Percentiles rank a stretch among this genome's conserved stretches.
Conservation (phyloP, 2,113 vertebrate genomes). For the Catharus fuscescens region DNA sequence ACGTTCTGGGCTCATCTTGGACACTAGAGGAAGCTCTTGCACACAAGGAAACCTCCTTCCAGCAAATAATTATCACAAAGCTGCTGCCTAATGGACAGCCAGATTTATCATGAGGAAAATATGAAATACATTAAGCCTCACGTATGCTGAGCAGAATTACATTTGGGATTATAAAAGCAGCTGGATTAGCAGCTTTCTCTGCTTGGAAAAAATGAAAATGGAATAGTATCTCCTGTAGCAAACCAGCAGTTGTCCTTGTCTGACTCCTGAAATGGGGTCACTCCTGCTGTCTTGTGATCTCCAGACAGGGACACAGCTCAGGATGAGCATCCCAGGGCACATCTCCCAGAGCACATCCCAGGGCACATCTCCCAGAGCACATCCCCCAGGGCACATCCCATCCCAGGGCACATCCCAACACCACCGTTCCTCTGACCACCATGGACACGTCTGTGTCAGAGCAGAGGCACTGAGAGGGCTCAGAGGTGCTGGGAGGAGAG, state of each 20-base stretch:
- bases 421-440: neutral
- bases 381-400: neutral
- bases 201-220: constrained; percentile 18
- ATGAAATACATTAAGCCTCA: constrained; percentile 24
- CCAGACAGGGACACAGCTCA: neutral
- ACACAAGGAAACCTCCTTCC: neutral
- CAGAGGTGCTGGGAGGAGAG: no score
- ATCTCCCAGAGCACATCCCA: neutral
- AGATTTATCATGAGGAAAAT: constrained; percentile 30
- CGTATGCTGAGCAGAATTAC: neutral
- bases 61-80: neutral
- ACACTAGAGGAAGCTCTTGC: constrained; percentile 63
- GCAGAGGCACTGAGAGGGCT: neutral
- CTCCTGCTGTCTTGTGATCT: constrained; percentile 23
- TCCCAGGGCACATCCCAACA: no score
- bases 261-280: constrained; percentile 62
- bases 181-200: constrained; percentile 39
- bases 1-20: neutral
- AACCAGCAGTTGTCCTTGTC: constrained; percentile 46
- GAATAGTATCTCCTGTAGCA: neutral
- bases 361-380: no score
- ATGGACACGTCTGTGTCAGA: rapidly evolving
- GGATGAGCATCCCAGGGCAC: neutral
- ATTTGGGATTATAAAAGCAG: constrained; percentile 40
- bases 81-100: neutral